Percentiles rank a stretch among this genome's conserved stretches.
These are phyloP conservation scores for Mimas tiliae DNA, from an alignment of 2,888 invertebrate species.

Conservation along the genomic window DNA sequence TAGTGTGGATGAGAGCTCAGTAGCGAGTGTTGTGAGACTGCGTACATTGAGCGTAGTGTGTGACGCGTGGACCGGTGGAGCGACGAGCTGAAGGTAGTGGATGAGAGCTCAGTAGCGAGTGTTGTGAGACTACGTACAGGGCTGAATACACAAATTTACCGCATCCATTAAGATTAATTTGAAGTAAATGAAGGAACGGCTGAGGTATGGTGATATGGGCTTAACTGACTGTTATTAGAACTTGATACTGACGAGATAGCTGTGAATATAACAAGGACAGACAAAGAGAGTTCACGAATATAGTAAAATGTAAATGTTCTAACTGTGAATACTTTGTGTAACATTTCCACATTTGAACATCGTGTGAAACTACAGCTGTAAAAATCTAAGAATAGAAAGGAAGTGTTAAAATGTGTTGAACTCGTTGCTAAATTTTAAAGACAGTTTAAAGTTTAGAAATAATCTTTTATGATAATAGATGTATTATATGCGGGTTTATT, in stretches of 20 bases:
- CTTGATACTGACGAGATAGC: background rate
- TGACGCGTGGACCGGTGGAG: background rate
- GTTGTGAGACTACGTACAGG: background rate
- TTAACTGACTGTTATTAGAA: slow-evolving; percentile 15
- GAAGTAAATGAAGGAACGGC: background rate
- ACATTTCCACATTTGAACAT: background rate
- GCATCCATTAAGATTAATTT: background rate
- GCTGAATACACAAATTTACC: background rate
- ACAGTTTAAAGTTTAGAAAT: too few species aligned
- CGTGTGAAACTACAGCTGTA: too few species aligned
- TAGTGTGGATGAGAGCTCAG: slow-evolving; percentile 1
- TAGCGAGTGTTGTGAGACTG: background rate
- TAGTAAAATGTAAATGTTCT: background rate
- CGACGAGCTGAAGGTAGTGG: background rate
- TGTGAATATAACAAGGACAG: background rate
- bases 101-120: background rate
- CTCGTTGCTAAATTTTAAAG: too few species aligned
- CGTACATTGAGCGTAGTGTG: background rate
- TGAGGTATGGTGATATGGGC: background rate
- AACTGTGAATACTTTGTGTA: background rate
- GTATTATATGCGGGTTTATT: too few species aligned
- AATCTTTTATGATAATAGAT: too few species aligned
- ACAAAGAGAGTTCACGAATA: background rate
- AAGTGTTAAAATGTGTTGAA: too few species aligned
- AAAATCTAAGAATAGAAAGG: too few species aligned